phyloP scores from a whole-genome alignment of 23 tunicate species.

The Oikopleura albicans region DNA sequence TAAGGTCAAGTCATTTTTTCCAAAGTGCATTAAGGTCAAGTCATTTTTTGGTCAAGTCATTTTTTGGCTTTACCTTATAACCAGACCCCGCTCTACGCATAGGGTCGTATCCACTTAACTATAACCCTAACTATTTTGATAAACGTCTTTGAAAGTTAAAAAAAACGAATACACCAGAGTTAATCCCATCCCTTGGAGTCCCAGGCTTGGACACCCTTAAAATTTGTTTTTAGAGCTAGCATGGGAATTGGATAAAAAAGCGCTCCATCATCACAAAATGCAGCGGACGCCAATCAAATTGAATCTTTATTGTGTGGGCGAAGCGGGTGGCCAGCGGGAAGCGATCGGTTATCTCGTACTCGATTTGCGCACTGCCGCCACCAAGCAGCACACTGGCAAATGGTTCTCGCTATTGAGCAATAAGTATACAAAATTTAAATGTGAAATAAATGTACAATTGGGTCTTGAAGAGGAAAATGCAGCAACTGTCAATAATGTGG shows the following conservation, averaged over 20 bases:
- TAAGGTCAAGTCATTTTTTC: no score
- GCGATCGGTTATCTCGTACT: constrained; percentile 56
- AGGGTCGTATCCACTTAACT: no score
- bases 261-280: constrained; percentile 89
- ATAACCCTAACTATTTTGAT: no score
- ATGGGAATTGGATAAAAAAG: constrained; percentile 81
- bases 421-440: constrained; percentile 47
- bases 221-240: constrained; percentile 38
- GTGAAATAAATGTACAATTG: constrained; percentile 49
- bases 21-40: no score
- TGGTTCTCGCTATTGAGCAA: constrained; percentile 56
- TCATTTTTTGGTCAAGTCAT: no score
- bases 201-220: no score
- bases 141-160: no score
- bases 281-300: constrained; percentile 85
- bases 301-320: constrained; percentile 48
- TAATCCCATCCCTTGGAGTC: no score
- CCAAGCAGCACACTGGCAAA: background rate
- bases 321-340: constrained; percentile 27
- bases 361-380: constrained; percentile 43
- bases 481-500: constrained; percentile 17
- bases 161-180: no score
- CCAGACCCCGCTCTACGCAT: no score
- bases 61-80: no score
- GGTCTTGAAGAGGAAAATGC: constrained; percentile 51